Evolutionary conservation across 1,140 invertebrate species (phyloP), one percentile per base, ranked within the genome.

Genomic region (Brachionus calyciflorus): DNA sequence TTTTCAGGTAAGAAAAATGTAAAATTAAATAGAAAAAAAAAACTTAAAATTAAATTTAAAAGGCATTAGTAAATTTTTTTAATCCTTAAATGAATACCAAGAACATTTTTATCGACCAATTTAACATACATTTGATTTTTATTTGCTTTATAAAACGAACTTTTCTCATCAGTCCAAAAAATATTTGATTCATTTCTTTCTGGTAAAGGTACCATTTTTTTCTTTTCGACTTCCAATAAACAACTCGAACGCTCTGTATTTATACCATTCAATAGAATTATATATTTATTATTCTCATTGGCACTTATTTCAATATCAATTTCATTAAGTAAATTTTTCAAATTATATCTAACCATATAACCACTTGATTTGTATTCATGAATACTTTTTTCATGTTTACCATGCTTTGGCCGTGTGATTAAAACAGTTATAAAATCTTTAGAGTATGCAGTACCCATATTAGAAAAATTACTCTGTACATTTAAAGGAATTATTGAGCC

Each of bases 271-370:
- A 69, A 28, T 6, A 69, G 33, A 69, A 69, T 44, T 4, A 69
- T 69, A 17, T 28, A 69, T 44, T 69, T 69, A 14, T 46, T 46
- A 9, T 69, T 69, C 46, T 69, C 65, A 49, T 46, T 46, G 4
- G 65, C 65, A 19, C 65, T 69, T 21, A 69, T 46, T 46, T 49
- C 46, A 69, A 69, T 69, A 26, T 69, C 65, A 30, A 69, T 24
- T 17, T 44, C 21, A 17, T 69, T 46, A 17, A 46, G 30, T 33
- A 46, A 17, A 30, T 12, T 46, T 21, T 69, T 17, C 19, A 44
- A 17, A 17, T 46, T 14, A 49, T 69, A 69, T 17, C 5, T 46
- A 12, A 49, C 65, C 19, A 28, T 21, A 49, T 49, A 69, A 7
- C 65, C 65, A 49, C 46, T 69, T 28, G 41, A 46, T 24, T 69